Conservation (phyloP, 2,888 invertebrate genomes). For the Hoplodrina blanda region DNA sequence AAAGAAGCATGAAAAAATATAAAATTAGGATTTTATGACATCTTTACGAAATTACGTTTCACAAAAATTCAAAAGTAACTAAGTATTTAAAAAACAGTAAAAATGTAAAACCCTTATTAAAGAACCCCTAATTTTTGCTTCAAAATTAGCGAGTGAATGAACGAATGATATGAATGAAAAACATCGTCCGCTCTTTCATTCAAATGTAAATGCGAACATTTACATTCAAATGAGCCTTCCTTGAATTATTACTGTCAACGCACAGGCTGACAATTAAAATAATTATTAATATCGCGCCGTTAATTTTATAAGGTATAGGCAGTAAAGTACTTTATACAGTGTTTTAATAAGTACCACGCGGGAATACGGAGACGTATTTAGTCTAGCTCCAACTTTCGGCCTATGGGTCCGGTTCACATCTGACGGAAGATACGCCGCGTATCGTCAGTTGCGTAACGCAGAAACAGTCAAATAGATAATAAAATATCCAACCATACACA, state of each 20-base stretch:
- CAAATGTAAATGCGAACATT: conserved; percentile 80
- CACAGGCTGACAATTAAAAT: conserved; percentile 32
- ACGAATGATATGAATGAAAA: conserved; percentile 63
- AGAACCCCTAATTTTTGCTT: conserved; percentile 31
- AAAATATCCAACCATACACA: too few species aligned
- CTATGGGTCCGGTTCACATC: too few species aligned
- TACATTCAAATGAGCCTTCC: conserved; percentile 72
- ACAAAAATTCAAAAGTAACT: neutral
- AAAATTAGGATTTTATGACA: neutral
- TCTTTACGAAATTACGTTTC: conserved; percentile 1
- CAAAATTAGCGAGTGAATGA: conserved; percentile 59
- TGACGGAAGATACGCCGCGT: too few species aligned
- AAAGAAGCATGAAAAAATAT: neutral
- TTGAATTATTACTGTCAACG: conserved; percentile 65
- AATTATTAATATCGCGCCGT: conserved; percentile 40
- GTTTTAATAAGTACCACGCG: too few species aligned
- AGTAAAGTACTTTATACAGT: too few species aligned
- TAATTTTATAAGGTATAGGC: conserved; percentile 5
- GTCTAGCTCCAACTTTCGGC: too few species aligned
- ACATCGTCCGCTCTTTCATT: conserved; percentile 73
- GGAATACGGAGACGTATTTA: too few species aligned
- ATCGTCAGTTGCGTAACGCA: too few species aligned
- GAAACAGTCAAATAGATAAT: too few species aligned
- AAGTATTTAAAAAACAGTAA: conserved; percentile 9
- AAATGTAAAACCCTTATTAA: conserved; percentile 12